These are phyloP conservation scores for Chalcosyrphus nemorum DNA, from an alignment of 2,888 invertebrate species.

Conservation along the genomic window DNA sequence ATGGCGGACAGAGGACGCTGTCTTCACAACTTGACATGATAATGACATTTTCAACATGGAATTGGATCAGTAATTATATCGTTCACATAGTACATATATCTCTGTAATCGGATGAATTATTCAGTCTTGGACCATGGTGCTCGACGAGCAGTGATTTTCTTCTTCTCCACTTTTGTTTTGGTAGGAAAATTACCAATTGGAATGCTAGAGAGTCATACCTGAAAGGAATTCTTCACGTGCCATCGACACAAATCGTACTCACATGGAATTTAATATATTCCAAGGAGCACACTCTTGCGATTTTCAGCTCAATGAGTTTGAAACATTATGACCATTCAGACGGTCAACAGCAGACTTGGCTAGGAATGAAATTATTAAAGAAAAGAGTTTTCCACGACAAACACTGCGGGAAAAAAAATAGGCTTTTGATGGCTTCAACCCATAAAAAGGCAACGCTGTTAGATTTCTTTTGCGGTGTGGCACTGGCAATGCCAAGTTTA, in stretches of 20 bases:
- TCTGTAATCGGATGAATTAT: conserved; percentile 66
- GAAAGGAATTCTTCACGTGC: conserved; percentile 56
- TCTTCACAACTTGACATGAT: conserved; percentile 67
- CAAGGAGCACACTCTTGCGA: conserved; percentile 29
- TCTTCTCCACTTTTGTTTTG: neutral
- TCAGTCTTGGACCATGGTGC: conserved; percentile 39
- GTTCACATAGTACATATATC: conserved; percentile 27
- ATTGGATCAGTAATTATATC: conserved; percentile 73
- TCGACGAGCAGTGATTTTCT: conserved; percentile 4
- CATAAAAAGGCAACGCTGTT: conserved; percentile 32
- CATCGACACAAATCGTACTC: conserved; percentile 51
- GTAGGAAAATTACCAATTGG: conserved; percentile 55
- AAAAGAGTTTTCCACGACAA: conserved; percentile 25
- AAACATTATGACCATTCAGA: conserved; percentile 41
- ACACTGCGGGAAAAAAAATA: neutral
- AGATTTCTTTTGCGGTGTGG: conserved; percentile 45
- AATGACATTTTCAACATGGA: conserved; percentile 73
- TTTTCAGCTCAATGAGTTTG: conserved; percentile 43
- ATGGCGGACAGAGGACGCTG: conserved; percentile 60
- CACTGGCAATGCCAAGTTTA: conserved; percentile 45
- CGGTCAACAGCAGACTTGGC: neutral
- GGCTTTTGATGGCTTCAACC: conserved; percentile 39
- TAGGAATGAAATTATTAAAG: conserved; percentile 41
- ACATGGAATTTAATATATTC: conserved; percentile 57
- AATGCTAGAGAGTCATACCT: conserved; percentile 57